Evolutionary conservation across 1,140 invertebrate species (phyloP), one percentile per base, ranked within the genome.

Genomic region (Trichonephila inaurata): DNA sequence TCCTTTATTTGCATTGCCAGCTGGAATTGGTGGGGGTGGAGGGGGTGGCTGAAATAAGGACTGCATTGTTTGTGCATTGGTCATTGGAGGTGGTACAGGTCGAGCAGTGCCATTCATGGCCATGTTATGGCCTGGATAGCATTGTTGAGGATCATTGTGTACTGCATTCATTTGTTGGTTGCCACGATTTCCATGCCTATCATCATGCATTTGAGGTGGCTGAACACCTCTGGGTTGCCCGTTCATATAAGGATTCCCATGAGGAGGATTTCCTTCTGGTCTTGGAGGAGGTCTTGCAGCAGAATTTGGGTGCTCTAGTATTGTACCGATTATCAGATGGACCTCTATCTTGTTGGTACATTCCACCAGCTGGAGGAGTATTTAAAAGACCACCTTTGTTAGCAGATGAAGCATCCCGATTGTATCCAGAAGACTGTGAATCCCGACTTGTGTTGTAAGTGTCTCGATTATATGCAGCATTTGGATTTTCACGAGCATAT

Each of bases 1-100:
- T 21, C 51, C 51, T 51, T 82, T 91, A 14, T 24, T 58, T 18
- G 77, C 21, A 66, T 33, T 33, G 60, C 60, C 40, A 40, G 21
- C 58, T 3, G 91, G 62, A 18, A 69, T 51, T 3, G 82, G 81
- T 2, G 91, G 91, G 58, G 91, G 91, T 4, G 91, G 91, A 19
- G 91, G 91, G 64, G 91, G 91, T 18, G 81, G 81, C 24, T 92
- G 91, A 28, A 92, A 92, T 40, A 92, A 86, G n/a, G 91, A 92
- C 16, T 92, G 91, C 81, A 92, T 92, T 3, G 90, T 92, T 72
- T 92, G 91, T 24, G 91, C 91, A 86, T 92, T 69, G 18, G 91
- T 69, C 91, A 92, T 86, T 28, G 89, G 77, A 21, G 24, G 62
- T 61, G 51, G 24, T 21, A 60, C 7, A 60, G 90, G 44, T 77